A percentile compares a stretch with the other conserved stretches of the same genome.
phyloP scores from a whole-genome alignment of 1,140 invertebrate species.

The Drosophila cardini region DNA sequence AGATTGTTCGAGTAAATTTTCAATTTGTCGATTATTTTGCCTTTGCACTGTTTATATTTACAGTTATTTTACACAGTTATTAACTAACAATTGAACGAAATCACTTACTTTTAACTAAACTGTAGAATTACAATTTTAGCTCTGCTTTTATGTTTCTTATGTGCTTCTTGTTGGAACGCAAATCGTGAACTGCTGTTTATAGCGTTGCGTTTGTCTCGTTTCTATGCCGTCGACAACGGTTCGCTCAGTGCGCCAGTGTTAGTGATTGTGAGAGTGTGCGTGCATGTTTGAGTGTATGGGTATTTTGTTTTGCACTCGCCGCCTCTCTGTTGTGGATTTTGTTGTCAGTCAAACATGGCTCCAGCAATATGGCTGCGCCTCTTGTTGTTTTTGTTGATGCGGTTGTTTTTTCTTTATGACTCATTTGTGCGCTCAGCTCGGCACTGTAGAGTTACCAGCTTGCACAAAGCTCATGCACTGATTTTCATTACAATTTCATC shows the following conservation, averaged over 20 bases:
- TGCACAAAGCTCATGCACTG: constrained; percentile 22
- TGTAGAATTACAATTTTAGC: constrained; percentile 39
- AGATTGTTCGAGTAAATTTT: constrained; percentile 8
- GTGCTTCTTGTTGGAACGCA: constrained; percentile 66
- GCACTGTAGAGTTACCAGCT: constrained; percentile 56
- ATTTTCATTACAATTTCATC: background rate
- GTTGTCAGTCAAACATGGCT: constrained; percentile 69
- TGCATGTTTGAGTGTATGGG: constrained; percentile 34
- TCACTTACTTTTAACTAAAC: constrained; percentile 57
- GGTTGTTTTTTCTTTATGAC: constrained; percentile 55
- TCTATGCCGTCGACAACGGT: constrained; percentile 67
- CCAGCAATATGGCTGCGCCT: constrained; percentile 71
- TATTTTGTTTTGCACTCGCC: constrained; percentile 76
- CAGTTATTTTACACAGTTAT: background rate
- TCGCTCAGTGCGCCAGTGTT: constrained; percentile 33
- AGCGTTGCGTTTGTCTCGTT: constrained; percentile 74
- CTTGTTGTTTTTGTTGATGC: constrained; percentile 36
- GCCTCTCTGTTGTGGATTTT: constrained; percentile 55
- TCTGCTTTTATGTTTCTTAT: constrained; percentile 40
- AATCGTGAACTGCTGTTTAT: constrained; percentile 82
- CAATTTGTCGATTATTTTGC: background rate
- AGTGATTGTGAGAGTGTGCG: constrained; percentile 42
- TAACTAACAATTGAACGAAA: constrained; percentile 45
- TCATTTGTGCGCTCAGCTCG: constrained; percentile 44
- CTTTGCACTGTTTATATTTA: constrained; percentile 14